Evolutionary conservation across 2,113 vertebrate genomes (phyloP), one percentile per base, ranked within the genome.

Genomic region (Antechinus stuartii): DNA sequence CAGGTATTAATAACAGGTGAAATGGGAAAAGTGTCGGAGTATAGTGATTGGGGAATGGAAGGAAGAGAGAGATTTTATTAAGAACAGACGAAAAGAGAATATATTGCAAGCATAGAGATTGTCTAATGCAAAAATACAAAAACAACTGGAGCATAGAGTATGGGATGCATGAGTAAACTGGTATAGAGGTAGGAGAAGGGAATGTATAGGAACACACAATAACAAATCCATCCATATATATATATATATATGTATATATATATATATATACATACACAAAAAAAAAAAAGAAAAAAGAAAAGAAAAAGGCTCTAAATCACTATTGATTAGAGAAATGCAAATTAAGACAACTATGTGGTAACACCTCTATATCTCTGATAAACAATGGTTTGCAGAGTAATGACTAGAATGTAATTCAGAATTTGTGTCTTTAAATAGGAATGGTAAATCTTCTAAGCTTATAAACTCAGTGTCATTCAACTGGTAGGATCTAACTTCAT

Each of bases 391-490:
- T 95, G 0, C 3, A 22, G 24, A 92, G 8, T 53, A 96, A 22
- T 46, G 92, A 0, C 4, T 52, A 90, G 3, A 56, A 94, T 25
- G 8, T 55, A 96, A 95, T 90, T 30, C 11, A 94, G 8, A 25
- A 91, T 93, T 96, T 96, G 6, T 0, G 23, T 91, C 46, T 93
- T 94, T n/a, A 95, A 96, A 96, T 23, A 93, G 47, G 89, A 95
- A 55, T 1, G n/a, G 55, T 56, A 90, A 54, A 95, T 2, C 6
- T 57, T 26, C 22, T 46, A 91, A 76, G 14, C 30, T 90, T 55
- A 91, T 11, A 0, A 3, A 10, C 2, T 90, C 84, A 53, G 52
- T 94, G 0, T 35, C 19, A 57, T 56, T 95, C 94, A 2, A 2
- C 52, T 92, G 49, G 0, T 0, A 90, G 7, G 55, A 76, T 94